These are phyloP conservation scores for Athetis lepigone DNA, from an alignment of 2,888 invertebrate genomes.

Conservation along the genomic window DNA sequence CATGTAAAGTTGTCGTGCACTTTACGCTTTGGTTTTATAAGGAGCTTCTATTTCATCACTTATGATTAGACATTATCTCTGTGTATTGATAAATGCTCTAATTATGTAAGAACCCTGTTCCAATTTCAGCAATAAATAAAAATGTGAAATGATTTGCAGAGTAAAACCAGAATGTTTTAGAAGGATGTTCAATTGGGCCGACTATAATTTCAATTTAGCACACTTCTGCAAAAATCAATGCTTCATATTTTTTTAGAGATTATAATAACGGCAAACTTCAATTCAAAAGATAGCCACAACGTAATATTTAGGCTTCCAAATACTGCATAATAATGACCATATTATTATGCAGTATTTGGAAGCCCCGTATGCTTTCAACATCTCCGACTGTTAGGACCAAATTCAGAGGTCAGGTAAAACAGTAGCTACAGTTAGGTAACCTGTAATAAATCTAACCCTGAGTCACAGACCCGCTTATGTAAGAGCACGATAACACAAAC, in stretches of 20 bases:
- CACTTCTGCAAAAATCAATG: too few relatives aligned
- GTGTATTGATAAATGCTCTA: too few relatives aligned
- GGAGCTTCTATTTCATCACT: too few relatives aligned
- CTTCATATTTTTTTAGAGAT: not conserved
- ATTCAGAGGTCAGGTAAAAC: slow-evolving; percentile 34
- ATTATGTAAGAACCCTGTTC: too few relatives aligned
- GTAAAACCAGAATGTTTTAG: too few relatives aligned
- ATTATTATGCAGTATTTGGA: slow-evolving; percentile 7
- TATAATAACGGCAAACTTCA: not conserved
- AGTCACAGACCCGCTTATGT: slow-evolving; percentile 39
- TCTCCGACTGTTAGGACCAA: slow-evolving; percentile 14
- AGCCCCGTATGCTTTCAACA: slow-evolving; percentile 11
- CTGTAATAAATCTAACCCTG: slow-evolving; percentile 23
- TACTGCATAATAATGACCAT: not conserved
- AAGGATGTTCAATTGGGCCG: too few relatives aligned
- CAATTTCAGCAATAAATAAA: too few relatives aligned
- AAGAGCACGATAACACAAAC: slow-evolving; percentile 24
- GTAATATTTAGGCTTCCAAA: not conserved
- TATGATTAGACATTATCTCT: too few relatives aligned
- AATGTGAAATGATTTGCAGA: too few relatives aligned
- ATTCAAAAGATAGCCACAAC: not conserved
- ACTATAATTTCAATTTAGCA: too few relatives aligned
- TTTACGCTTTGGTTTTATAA: too few relatives aligned
- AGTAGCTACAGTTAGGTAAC: slow-evolving; percentile 38
- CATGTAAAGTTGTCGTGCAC: too few relatives aligned